A percentile compares a stretch with the other conserved stretches of the same genome.
Evolutionary conservation across 2,113 vertebrate species (phyloP).

Genomic region (Charadrius vociferus): DNA sequence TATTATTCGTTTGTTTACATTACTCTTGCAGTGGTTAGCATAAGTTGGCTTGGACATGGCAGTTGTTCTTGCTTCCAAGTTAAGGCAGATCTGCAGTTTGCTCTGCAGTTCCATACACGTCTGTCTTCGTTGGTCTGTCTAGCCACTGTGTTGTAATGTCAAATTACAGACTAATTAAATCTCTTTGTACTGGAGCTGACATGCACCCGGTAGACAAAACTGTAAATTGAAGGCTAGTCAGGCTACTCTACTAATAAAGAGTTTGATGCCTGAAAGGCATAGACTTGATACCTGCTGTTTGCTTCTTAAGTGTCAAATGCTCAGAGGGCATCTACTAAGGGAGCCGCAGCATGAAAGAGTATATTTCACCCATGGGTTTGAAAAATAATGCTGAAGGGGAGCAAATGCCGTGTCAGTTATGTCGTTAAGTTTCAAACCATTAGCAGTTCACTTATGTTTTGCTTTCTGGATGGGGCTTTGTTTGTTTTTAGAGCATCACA

Average conservation of each 20-base stretch:
- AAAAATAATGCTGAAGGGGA: neutral
- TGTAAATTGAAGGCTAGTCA: neutral
- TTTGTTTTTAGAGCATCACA: neutral
- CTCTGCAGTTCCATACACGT: neutral
- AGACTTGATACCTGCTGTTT: neutral
- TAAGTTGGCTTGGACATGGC: neutral
- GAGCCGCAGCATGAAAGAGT: neutral
- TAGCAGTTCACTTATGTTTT: neutral
- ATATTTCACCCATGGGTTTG: neutral
- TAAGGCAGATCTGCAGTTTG: neutral
- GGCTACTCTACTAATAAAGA: neutral
- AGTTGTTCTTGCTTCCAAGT: neutral
- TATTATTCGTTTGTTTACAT: neutral
- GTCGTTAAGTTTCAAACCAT: neutral
- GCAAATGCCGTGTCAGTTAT: fast-evolving
- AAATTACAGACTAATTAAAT: neutral
- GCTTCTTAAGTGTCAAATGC: neutral
- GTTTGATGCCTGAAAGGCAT: neutral
- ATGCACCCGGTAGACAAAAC: neutral
- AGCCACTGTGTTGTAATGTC: neutral
- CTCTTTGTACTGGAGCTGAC: neutral
- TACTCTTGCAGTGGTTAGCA: neutral
- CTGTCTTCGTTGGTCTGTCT: neutral
- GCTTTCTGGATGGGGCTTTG: neutral
- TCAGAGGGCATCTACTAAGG: neutral